Base-by-base conservation (phyloP, 2,113 vertebrate genomes). In the Camelus dromedarius region DNA sequence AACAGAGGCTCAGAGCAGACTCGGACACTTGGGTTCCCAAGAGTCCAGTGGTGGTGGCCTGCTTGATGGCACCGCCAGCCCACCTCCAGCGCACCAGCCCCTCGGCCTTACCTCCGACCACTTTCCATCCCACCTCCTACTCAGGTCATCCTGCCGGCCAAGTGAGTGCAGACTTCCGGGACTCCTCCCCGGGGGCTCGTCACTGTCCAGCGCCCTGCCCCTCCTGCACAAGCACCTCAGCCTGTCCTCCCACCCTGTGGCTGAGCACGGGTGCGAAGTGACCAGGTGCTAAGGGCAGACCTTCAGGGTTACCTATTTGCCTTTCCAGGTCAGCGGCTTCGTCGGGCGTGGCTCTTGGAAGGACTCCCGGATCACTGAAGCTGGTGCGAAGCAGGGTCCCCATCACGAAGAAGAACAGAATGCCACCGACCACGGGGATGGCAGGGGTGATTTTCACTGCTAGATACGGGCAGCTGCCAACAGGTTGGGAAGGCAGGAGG, bases 311-410 rank as follows among this genome's bases (percentile, higher is more conserved):
- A 99, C 99, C 99, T 99, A 99, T 99, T 99, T 99, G 99, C 98
- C 99, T 99, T 98, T 99, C 99, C 98, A 99, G 98, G 98, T 99
- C 99, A 38, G 99, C 99, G 60, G 99, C 99, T 98, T 99, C 99
- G 87, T 99, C 99, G 16, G 99, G 98, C 10, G 99, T 99, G 97
- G 99, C 99, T 14, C 99, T 98, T 15, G 99, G 99, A 93, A 99
- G 99, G 97, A 99, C 99, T 76, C 99, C 99, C 2, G 99, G 99
- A 96, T 99, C 99, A 95, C 99, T 99, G 99, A 99, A 99, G 98
- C 99, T 99, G 92, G 99, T 99, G 62, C 99, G 99, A 66, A 99
- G 98, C 98, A 99, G 98, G 8, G 99, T 99, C 95, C 99, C 99
- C 98, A 99, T 98, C 96, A 99, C 99, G 96, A 99, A 99, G 98